A percentile compares a stretch with the other conserved stretches of the same genome.
Evolutionary conservation across 2,113 vertebrate genomes (phyloP).

Genomic region (Puffinus mauretanicus): DNA sequence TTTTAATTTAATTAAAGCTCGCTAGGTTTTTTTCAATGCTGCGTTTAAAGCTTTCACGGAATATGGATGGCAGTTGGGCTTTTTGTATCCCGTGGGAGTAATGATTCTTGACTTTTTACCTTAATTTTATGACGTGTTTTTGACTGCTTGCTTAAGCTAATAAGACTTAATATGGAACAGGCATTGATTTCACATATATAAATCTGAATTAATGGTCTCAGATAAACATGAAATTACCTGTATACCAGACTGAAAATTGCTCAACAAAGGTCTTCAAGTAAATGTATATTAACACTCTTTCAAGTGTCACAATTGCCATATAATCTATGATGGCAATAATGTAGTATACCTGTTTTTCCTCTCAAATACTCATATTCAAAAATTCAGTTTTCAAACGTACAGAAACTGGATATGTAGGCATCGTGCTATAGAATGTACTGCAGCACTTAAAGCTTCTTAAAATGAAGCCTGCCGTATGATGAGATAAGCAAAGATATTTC

Average conservation of each 20-base stretch:
- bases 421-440: neutral
- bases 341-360: neutral
- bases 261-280: conserved; percentile 8
- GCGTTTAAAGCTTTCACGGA: conserved; percentile 29
- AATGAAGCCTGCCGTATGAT: neutral
- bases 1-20: conserved; percentile 63
- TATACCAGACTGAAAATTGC: neutral
- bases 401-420: neutral
- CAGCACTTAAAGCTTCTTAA: neutral
- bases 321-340: neutral
- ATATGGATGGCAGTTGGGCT: conserved; percentile 5
- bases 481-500: neutral
- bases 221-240: conserved; percentile 33
- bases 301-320: neutral
- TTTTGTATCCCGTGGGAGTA: conserved; percentile 28
- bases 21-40: neutral
- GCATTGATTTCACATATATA: conserved; percentile 44
- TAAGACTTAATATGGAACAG: conserved; percentile 1
- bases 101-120: conserved; percentile 23
- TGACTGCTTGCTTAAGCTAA: conserved; percentile 25
- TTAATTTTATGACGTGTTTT: conserved; percentile 35
- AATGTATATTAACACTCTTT: neutral
- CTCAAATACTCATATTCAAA: neutral
- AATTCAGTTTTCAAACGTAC: neutral
- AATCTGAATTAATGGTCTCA: conserved; percentile 15